Conservation (phyloP, 2,888 invertebrate species). For the Folsomia manolachei region DNA sequence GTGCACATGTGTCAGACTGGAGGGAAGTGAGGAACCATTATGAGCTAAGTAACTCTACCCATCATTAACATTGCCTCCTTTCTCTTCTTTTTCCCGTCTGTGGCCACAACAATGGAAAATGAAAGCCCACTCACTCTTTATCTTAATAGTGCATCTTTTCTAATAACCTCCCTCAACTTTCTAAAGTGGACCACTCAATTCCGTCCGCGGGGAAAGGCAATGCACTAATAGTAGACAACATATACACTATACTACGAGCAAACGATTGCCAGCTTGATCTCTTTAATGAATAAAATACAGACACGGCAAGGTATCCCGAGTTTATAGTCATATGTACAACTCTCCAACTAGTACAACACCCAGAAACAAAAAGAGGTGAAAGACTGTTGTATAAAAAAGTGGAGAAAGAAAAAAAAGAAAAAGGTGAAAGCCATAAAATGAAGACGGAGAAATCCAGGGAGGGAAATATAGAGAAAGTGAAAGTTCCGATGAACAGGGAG, state of each 20-base stretch:
- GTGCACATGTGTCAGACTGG: slow-evolving; percentile 34
- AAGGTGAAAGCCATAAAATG: slow-evolving; percentile 24
- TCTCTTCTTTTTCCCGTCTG: slow-evolving; percentile 6
- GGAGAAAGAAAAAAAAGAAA: slow-evolving; percentile 23
- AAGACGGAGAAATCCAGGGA: slow-evolving; percentile 13
- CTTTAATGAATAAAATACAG: no score
- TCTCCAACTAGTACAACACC: not conserved
- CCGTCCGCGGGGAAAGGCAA: slow-evolving; percentile 1
- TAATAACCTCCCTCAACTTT: slow-evolving; percentile 13
- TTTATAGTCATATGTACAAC: no score
- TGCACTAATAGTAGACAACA: no score
- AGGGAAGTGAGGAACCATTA: slow-evolving; percentile 42
- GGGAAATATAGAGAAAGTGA: slow-evolving; percentile 2
- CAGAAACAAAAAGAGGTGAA: not conserved
- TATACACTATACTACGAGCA: no score
- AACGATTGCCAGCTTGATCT: no score
- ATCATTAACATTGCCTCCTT: slow-evolving; percentile 42
- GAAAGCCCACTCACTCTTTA: slow-evolving; percentile 22
- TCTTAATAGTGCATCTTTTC: slow-evolving; percentile 22
- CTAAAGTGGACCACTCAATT: slow-evolving; percentile 8
- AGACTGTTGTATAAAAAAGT: no score
- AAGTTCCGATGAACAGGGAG: not conserved
- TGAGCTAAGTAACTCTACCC: slow-evolving; percentile 44
- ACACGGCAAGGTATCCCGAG: no score
- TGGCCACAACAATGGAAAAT: slow-evolving; percentile 13